These are phyloP conservation scores for Drosophila nr. medialis DNA, from an alignment of 2,888 invertebrate species.

Conservation along the genomic window DNA sequence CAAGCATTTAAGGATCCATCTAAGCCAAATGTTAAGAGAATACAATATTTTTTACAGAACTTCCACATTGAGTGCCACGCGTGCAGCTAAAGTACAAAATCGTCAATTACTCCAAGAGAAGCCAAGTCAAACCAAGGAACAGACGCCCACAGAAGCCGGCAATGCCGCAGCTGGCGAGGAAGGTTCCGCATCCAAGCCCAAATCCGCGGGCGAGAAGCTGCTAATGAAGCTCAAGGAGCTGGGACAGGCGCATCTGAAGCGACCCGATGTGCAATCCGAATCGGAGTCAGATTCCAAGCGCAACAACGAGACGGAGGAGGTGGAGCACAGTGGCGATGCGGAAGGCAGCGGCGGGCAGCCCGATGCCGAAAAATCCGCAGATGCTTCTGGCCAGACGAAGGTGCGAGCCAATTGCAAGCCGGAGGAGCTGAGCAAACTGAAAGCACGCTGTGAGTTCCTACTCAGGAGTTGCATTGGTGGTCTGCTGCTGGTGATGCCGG, in stretches of 20 bases:
- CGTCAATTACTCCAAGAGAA: conserved; percentile 84
- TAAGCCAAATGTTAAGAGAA: background rate
- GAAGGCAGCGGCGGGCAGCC: conserved; percentile 54
- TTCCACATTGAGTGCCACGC: conserved; percentile 82
- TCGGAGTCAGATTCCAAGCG: conserved; percentile 30
- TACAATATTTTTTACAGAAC: conserved; percentile 60
- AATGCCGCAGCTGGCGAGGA: conserved; percentile 38
- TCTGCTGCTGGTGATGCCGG: conserved; percentile 91
- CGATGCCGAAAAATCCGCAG: conserved; percentile 29
- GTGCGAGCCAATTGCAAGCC: conserved; percentile 92
- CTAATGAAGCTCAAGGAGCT: conserved; percentile 68
- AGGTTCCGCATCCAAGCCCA: conserved; percentile 62
- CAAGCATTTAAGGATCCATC: conserved; percentile 22
- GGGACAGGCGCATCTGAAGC: conserved; percentile 61
- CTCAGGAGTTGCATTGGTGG: conserved; percentile 94
- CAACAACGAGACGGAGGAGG: conserved; percentile 59
- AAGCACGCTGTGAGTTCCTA: conserved; percentile 89
- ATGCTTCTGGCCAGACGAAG: conserved; percentile 82
- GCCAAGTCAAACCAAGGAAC: conserved; percentile 78
- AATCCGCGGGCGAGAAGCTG: conserved; percentile 69
- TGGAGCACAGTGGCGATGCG: conserved; percentile 47
- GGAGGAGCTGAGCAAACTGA: conserved; percentile 90
- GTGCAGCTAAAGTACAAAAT: conserved; percentile 83
- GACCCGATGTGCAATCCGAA: conserved; percentile 5
- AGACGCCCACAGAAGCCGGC: conserved; percentile 37